phyloP scores from a whole-genome alignment of 2,113 vertebrate species.

The Pseudorectes ferrugineus region DNA sequence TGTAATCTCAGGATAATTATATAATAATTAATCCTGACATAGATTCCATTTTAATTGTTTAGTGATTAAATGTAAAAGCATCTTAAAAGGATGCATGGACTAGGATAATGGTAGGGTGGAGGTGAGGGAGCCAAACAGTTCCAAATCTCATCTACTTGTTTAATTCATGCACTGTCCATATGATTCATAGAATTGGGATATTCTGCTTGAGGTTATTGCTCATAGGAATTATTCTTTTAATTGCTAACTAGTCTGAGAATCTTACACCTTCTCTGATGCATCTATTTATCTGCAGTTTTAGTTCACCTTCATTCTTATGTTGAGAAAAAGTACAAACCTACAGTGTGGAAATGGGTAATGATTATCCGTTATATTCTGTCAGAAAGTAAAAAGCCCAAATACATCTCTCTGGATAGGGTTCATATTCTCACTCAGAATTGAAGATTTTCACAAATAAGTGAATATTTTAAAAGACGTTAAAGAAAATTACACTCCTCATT shows the following conservation, averaged over 20 bases:
- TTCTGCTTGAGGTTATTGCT: background rate
- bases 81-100: background rate
- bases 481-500: background rate
- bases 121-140: background rate
- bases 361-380: background rate
- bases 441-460: background rate
- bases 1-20: background rate
- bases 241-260: background rate
- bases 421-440: background rate
- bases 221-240: background rate
- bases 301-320: background rate
- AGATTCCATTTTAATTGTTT: background rate
- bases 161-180: background rate
- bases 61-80: background rate
- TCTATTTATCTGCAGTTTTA: background rate
- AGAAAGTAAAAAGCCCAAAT: background rate
- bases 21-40: background rate
- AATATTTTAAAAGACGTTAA: background rate
- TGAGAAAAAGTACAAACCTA: background rate
- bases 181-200: background rate
- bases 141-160: background rate
- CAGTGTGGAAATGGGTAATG: background rate
- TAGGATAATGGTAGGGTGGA: background rate
- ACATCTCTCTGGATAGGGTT: background rate
- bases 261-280: background rate